Evolutionary conservation across 2,888 invertebrate species (phyloP).

Genomic region (Diarsia rubi): DNA sequence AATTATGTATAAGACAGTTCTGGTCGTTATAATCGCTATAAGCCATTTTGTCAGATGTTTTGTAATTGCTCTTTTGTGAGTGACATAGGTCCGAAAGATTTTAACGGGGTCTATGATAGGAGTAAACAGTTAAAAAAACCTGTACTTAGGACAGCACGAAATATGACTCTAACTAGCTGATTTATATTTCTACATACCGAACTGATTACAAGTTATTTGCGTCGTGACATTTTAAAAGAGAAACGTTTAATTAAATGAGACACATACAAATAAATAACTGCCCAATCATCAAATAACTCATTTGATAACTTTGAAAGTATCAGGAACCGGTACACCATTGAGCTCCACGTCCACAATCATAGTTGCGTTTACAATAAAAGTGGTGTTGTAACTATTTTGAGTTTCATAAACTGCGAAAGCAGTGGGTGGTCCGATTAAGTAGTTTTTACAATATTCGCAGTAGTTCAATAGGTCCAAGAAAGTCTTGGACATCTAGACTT

Average conservation of each 20-base stretch:
- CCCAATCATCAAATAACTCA: background rate
- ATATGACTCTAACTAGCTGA: background rate
- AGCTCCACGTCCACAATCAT: background rate
- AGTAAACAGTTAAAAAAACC: background rate
- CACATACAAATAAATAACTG: background rate
- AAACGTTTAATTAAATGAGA: background rate
- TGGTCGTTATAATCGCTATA: conserved; percentile 16
- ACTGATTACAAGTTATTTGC: conserved; percentile 2
- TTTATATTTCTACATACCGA: background rate
- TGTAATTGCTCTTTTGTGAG: background rate
- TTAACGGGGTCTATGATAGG: background rate
- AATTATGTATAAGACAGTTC: conserved; percentile 13
- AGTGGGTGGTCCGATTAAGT: background rate
- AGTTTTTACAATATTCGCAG: background rate
- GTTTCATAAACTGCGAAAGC: background rate
- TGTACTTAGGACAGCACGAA: background rate
- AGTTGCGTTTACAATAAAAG: background rate
- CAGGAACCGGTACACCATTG: background rate
- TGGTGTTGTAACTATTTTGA: background rate
- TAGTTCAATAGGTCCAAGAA: conserved; percentile 1
- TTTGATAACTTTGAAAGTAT: background rate
- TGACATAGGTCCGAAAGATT: too few species aligned
- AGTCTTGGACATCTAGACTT: background rate
- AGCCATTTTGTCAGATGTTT: background rate
- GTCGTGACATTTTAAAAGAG: background rate